These are phyloP conservation scores for Eupleurogrammus muticus DNA, from an alignment of 2,797 vertebrate genomes.

Conservation along the genomic window DNA sequence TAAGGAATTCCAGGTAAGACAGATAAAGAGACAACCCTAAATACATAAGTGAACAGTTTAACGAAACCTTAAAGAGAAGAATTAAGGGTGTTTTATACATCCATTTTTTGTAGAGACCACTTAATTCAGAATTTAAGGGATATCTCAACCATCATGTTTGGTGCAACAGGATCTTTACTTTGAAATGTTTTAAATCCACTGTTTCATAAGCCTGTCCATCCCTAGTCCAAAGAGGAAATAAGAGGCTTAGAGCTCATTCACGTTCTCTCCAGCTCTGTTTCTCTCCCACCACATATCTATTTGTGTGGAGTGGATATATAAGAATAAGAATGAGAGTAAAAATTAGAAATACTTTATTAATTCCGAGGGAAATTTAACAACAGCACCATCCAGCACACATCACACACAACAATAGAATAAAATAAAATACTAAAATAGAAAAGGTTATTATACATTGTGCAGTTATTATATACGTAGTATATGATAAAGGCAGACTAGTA, in stretches of 20 bases:
- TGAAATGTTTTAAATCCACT: conserved; percentile 61
- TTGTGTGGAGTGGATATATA: conserved; percentile 22
- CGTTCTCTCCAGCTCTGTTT: conserved; percentile 55
- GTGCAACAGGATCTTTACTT: conserved; percentile 36
- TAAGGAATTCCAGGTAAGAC: too few species aligned
- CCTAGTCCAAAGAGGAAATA: conserved; percentile 70
- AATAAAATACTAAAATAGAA: background rate
- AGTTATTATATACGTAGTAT: background rate
- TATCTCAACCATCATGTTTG: too few species aligned
- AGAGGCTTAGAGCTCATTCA: conserved; percentile 81
- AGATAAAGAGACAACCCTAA: too few species aligned
- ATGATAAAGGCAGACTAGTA: background rate
- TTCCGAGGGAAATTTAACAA: background rate
- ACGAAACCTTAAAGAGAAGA: too few species aligned
- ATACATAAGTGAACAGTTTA: too few species aligned
- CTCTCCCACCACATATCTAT: conserved; percentile 28
- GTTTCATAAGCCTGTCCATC: conserved; percentile 69
- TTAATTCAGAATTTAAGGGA: too few species aligned
- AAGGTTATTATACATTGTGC: background rate
- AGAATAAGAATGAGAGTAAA: background rate
- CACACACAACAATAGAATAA: background rate
- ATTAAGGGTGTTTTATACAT: too few species aligned
- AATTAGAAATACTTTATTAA: background rate
- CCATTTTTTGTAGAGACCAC: too few species aligned
- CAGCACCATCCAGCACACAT: background rate